Percentiles rank a stretch among this genome's conserved stretches.
Evolutionary conservation across 2,797 vertebrate species (phyloP).

Genomic region (Sciurus carolinensis): DNA sequence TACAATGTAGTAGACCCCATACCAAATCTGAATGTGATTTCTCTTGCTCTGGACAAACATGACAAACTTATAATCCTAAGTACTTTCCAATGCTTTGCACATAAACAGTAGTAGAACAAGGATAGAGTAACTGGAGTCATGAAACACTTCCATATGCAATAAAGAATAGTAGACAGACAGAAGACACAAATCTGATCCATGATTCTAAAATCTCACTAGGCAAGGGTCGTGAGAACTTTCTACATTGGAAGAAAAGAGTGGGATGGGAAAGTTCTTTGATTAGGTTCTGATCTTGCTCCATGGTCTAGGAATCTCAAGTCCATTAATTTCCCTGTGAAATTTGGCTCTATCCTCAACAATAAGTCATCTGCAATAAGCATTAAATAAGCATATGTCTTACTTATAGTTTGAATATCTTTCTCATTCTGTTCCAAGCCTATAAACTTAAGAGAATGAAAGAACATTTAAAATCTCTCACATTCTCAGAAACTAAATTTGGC

Average conservation of each 20-base stretch:
- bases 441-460: not conserved
- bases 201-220: not conserved
- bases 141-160: not conserved
- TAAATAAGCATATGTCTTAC: not conserved
- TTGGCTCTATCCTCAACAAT: not conserved
- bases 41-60: not conserved
- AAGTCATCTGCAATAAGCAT: not conserved
- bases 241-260: not conserved
- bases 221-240: not conserved
- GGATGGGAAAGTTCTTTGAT: not conserved
- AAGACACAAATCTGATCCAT: not conserved
- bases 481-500: not conserved
- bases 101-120: not conserved
- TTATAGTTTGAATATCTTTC: not conserved
- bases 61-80: not conserved
- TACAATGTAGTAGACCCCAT: not conserved
- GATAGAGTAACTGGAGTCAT: not conserved
- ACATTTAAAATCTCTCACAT: constrained; percentile 10
- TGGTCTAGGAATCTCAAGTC: not conserved
- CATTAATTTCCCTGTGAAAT: not conserved
- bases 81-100: not conserved
- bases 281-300: not conserved
- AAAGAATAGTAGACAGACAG: not conserved
- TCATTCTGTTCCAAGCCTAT: not conserved
- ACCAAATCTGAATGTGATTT: not conserved